These are phyloP conservation scores for Melikaiella ostensackeni DNA, from an alignment of 2,888 invertebrate species.

Conservation along the genomic window DNA sequence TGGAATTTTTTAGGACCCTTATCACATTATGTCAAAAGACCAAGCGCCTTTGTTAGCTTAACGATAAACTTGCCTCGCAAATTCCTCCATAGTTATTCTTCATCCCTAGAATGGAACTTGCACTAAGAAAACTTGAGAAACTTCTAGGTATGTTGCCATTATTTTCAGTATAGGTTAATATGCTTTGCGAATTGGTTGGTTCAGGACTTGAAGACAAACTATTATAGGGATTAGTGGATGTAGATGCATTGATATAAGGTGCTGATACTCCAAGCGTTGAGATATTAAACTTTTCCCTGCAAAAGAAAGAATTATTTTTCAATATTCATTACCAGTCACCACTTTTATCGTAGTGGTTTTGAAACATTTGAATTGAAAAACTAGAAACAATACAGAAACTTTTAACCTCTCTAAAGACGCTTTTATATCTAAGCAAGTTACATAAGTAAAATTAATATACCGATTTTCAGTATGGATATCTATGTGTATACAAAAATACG, in stretches of 20 bases:
- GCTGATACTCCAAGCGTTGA: slow-evolving; percentile 64
- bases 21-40: too few relatives aligned
- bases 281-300: slow-evolving; percentile 62
- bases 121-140: slow-evolving; percentile 49
- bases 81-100: slow-evolving; percentile 71
- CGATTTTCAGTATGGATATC: too few relatives aligned
- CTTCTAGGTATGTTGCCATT: slow-evolving; percentile 61
- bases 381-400: too few relatives aligned
- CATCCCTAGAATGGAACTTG: slow-evolving; percentile 58
- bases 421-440: too few relatives aligned
- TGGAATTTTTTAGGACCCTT: too few relatives aligned
- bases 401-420: too few relatives aligned
- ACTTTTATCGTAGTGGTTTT: too few relatives aligned
- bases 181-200: slow-evolving; percentile 66
- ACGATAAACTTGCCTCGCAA: slow-evolving; percentile 64
- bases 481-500: too few relatives aligned
- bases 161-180: slow-evolving; percentile 62
- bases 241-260: slow-evolving; percentile 56
- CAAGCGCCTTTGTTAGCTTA: neutral
- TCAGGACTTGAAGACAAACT: slow-evolving; percentile 57
- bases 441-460: too few relatives aligned
- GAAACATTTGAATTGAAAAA: too few relatives aligned
- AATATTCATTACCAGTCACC: neutral
- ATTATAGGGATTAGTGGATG: slow-evolving; percentile 57
- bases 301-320: slow-evolving; percentile 30